Base-by-base conservation (phyloP, 2,113 vertebrate genomes). In the Tetrao urogallus region DNA sequence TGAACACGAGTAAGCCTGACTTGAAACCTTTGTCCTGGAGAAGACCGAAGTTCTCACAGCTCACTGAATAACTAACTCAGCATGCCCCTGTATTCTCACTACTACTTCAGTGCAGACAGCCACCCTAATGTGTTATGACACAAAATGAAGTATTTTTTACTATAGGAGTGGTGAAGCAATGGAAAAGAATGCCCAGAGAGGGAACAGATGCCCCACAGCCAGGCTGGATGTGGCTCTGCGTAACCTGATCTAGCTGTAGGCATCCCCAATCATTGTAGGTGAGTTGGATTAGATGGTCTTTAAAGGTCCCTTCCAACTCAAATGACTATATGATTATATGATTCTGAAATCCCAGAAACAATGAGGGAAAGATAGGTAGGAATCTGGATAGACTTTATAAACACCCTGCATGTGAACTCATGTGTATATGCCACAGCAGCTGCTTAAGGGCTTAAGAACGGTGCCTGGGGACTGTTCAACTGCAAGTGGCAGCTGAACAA, bases 81-180 rank as follows among this genome's bases (percentile, higher is more conserved):
- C 16, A 73, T 20, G 30, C 43, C 4, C 58, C 4, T n/a, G 11
- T 73, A 67, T 30, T 52, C 20, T 40, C 11, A 52, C 13, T 72
- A 52, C 18, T 25, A 18, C 30, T 45, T n/a, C 8, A 1, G 2
- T 7, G 28, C 3, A 10, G 6, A 34, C 0, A 2, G 67, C 34
- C 86, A 28, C 36, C 43, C 32, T 18, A 30, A 17, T 2, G 9
- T 22, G 8, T 28, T 60, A 47, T 3, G 40, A 40, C 17, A 70
- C 50, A 74, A 13, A 14, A 0, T 0, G 13, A 16, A 74, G 0
- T 0, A 73, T 54, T 54, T 54, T 54, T 54, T 54, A 54, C 52
- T 54, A 30, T 54, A 54, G 28, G 27, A 16, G 52, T 9, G 13
- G 27, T 30, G 52, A 54, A 54, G 52, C 52, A 52, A 13, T 30